These are phyloP conservation scores for Zelleria hepariella DNA, from an alignment of 2,888 invertebrate species.

Conservation along the genomic window DNA sequence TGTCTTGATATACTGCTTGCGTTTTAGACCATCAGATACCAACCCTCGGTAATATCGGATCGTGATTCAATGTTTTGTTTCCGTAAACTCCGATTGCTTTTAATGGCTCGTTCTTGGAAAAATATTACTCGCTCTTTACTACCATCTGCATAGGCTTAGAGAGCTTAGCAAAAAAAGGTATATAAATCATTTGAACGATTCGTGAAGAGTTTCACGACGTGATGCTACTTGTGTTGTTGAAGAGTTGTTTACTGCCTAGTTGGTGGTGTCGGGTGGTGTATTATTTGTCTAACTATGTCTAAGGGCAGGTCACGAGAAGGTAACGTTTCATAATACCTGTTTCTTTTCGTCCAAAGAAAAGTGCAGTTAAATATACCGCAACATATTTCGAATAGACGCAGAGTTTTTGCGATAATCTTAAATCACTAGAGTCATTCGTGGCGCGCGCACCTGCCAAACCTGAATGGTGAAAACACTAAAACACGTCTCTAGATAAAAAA, in stretches of 20 bases:
- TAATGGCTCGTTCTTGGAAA: conserved; percentile 6
- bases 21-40: no score
- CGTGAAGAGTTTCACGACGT: not conserved
- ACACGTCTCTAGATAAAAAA: not conserved
- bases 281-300: no score
- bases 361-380: not conserved
- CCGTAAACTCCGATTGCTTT: conserved; percentile 2
- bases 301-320: not conserved
- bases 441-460: not conserved
- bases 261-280: not conserved
- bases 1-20: no score
- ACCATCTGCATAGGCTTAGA: conserved; percentile 2
- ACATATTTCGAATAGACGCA: not conserved
- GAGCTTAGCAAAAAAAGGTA: not conserved
- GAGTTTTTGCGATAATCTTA: not conserved
- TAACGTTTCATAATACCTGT: not conserved
- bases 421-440: not conserved
- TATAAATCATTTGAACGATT: not conserved
- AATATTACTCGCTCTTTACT: not conserved
- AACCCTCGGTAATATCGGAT: conserved; percentile 60
- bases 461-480: not conserved
- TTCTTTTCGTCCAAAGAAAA: not conserved
- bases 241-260: not conserved
- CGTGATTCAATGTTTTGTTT: conserved; percentile 30
- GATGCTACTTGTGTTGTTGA: not conserved